A percentile compares a stretch with the other conserved stretches of the same genome.
phyloP scores from a whole-genome alignment of 2,888 invertebrate species.

The Rhimphoctona megacephalus region DNA sequence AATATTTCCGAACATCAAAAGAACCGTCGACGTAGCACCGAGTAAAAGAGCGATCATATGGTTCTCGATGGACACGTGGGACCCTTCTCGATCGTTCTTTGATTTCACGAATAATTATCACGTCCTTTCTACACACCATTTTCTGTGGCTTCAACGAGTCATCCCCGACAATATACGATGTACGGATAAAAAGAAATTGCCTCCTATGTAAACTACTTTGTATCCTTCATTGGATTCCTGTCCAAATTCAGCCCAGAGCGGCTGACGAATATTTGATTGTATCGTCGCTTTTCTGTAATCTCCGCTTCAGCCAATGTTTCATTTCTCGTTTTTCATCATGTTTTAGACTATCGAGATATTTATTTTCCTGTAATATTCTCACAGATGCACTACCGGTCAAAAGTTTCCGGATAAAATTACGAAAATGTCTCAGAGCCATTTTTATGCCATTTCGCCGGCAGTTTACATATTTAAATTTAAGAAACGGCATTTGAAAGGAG shows the following conservation, averaged over 20 bases:
- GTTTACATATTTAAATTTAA: too few relatives aligned
- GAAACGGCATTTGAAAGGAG: too few relatives aligned
- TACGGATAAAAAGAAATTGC: constrained; percentile 64
- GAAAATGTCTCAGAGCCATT: too few relatives aligned
- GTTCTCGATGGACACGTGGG: constrained; percentile 73
- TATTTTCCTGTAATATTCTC: not conserved
- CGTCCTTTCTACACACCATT: constrained; percentile 75
- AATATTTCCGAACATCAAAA: constrained; percentile 60
- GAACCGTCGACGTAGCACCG: constrained; percentile 45
- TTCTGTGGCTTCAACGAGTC: constrained; percentile 74
- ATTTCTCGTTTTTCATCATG: constrained; percentile 13
- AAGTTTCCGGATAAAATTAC: too few relatives aligned
- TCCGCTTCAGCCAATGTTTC: constrained; percentile 15
- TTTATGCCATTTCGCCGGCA: too few relatives aligned
- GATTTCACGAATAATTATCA: constrained; percentile 80
- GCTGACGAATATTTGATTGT: constrained; percentile 60
- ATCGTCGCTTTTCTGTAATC: constrained; percentile 54
- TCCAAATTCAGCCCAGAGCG: constrained; percentile 38
- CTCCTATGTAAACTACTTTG: constrained; percentile 51
- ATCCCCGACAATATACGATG: constrained; percentile 27
- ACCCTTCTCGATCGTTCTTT: constrained; percentile 74
- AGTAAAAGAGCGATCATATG: constrained; percentile 36
- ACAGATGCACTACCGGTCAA: not conserved
- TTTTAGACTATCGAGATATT: not conserved
- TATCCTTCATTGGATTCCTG: constrained; percentile 62